phyloP scores from a whole-genome alignment of 2,888 invertebrate species.

The Rhimphoctona megacephalus region DNA sequence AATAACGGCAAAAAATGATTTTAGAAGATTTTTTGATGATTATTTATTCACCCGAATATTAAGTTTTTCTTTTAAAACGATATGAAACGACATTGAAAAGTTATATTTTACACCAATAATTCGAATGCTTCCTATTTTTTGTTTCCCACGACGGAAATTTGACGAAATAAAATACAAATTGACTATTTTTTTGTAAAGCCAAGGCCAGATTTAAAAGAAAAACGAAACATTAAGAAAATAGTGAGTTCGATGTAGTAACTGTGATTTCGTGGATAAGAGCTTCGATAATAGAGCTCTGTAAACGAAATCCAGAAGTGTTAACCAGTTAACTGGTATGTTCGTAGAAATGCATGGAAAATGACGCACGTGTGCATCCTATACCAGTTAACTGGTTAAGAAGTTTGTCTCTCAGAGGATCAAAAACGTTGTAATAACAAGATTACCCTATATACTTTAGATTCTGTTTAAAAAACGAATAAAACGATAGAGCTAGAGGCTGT shows the following conservation, averaged over 20 bases:
- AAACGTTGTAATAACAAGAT: slow-evolving; percentile 4
- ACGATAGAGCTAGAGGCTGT: slow-evolving; percentile 9
- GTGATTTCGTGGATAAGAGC: background rate
- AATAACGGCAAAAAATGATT: background rate
- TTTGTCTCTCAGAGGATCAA: slow-evolving; percentile 17
- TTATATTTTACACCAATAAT: background rate
- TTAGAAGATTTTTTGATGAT: background rate
- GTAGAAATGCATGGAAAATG: too few species aligned
- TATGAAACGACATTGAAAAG: background rate
- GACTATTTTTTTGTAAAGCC: background rate
- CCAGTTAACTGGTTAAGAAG: too few species aligned
- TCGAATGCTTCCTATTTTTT: slow-evolving; percentile 1
- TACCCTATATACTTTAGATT: slow-evolving; percentile 23
- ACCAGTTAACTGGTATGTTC: too few species aligned
- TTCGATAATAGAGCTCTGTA: background rate
- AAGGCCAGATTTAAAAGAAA: background rate
- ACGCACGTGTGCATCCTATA: too few species aligned
- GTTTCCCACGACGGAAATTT: background rate
- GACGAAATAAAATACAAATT: background rate
- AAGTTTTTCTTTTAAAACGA: background rate
- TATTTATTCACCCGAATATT: background rate
- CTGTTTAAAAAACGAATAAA: background rate
- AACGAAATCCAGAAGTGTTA: background rate
- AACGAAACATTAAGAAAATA: background rate
- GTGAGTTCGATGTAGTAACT: background rate